phyloP scores from a whole-genome alignment of 2,888 invertebrate species.

The Mechanitis messenoides region DNA sequence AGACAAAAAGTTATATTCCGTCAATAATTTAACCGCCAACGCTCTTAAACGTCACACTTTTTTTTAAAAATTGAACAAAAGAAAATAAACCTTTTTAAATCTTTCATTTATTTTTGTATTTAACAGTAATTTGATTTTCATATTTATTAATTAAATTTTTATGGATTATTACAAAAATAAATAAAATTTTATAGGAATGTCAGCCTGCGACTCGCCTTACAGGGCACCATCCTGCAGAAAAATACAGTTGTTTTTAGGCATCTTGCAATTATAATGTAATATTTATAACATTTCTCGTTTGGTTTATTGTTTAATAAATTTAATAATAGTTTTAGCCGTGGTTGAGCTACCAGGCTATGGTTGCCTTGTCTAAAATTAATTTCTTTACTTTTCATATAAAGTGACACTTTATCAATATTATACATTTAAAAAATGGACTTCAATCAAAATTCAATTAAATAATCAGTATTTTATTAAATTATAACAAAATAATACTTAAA shows the following conservation, averaged over 20 bases:
- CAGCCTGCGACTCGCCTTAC: constrained; percentile 3
- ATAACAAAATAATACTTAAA: constrained; percentile 27
- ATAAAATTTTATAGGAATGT: neutral
- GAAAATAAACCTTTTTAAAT: too few relatives aligned
- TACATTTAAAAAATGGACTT: constrained; percentile 13
- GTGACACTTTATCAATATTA: neutral
- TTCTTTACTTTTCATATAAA: too few relatives aligned
- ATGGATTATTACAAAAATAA: too few relatives aligned
- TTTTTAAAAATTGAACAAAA: too few relatives aligned
- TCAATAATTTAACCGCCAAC: too few relatives aligned
- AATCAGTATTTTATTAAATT: constrained; percentile 17
- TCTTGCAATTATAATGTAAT: too few relatives aligned
- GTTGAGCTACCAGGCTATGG: neutral
- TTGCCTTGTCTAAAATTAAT: neutral
- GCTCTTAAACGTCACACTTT: too few relatives aligned
- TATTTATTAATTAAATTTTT: too few relatives aligned
- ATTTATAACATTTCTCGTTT: too few relatives aligned
- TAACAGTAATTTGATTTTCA: neutral
- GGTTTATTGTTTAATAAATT: too few relatives aligned
- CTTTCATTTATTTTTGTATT: neutral
- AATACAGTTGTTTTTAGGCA: neutral
- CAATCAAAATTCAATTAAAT: constrained; percentile 26
- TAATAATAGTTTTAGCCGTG: too few relatives aligned
- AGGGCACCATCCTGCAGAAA: constrained; percentile 18
- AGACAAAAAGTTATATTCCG: too few relatives aligned